Evolutionary conservation across 2,888 invertebrate species (phyloP), one percentile per base, ranked within the genome.

Genomic region (Hedychridium roseum): DNA sequence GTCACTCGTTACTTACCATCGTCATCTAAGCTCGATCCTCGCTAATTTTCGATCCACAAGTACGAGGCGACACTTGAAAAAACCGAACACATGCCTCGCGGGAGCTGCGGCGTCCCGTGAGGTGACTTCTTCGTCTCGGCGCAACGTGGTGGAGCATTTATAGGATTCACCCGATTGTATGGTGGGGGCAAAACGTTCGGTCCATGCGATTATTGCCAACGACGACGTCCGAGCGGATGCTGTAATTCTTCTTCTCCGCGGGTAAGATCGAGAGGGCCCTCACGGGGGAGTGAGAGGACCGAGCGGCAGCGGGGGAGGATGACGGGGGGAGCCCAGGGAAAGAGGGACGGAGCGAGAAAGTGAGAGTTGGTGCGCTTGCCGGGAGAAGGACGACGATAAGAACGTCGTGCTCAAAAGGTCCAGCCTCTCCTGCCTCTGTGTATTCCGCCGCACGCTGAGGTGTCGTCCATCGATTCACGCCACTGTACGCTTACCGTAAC

Each of bases 101-200:
- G 54, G 54, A 48, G 44, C 50, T 43, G 43, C 18, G 15, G 41
- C 43, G 49, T 54, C 63, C 55, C 54, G 54, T 41, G 43, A 60
- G 54, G 47, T 64, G 58, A 64, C 64, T 64, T 64, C 64, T 64
- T 64, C 63, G 56, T 56, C 56, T 42, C 48, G 50, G 45, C 57
- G 59, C 45, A 61, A 66, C 69, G 68, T 69, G 65, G 69, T n/a
- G 71, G 74, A 70, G 74, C 77, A 78, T 78, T 78, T 78, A 78
- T 78, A 78, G 78, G 78, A 78, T 78, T 77, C 75, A 71, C 66
- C 68, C 61, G 68, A 71, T 74, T 60, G 55, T 42, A 47, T 42
- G 51, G 69, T 63, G 65, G 66, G 66, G 65, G 68, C 44, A 53
- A 58, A 50, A 54, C 57, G 68, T 60, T 60, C 53, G 72, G 70